Percentiles rank a stretch among this genome's conserved stretches.
Evolutionary conservation across 1,140 invertebrate genomes (phyloP).

Genomic region (Homarus americanus): DNA sequence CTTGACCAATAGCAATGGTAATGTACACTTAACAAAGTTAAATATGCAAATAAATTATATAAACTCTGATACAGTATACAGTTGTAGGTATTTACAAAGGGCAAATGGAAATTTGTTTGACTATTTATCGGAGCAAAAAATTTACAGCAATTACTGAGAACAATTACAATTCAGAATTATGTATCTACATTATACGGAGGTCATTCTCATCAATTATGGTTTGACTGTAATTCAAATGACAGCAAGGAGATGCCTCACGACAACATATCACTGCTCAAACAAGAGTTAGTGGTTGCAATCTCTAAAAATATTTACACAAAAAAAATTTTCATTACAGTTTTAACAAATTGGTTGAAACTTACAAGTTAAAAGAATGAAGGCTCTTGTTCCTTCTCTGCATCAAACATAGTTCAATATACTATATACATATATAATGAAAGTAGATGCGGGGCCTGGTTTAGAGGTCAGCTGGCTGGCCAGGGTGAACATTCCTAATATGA

Average conservation of each 20-base stretch:
- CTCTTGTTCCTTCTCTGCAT: neutral
- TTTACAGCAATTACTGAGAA: neutral
- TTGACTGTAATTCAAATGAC: neutral
- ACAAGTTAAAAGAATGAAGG: neutral
- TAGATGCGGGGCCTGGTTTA: neutral
- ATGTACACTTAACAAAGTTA: neutral
- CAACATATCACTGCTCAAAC: neutral
- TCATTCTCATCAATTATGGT: neutral
- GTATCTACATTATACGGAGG: neutral
- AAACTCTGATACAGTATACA: neutral
- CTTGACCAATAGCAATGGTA: neutral
- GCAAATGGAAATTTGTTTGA: neutral
- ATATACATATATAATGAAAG: neutral
- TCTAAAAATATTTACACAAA: neutral
- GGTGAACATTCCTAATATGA: constrained; percentile 73
- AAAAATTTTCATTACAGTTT: neutral
- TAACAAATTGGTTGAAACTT: neutral
- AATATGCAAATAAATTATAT: neutral
- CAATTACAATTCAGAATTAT: neutral
- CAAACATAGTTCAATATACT: no score
- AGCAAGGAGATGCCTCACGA: neutral
- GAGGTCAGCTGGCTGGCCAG: constrained; percentile 59
- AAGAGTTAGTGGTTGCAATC: neutral
- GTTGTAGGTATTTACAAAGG: neutral
- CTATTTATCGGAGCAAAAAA: neutral